Base-by-base conservation (phyloP, 2,797 vertebrate genomes). In the Gastrophryne carolinensis region DNA sequence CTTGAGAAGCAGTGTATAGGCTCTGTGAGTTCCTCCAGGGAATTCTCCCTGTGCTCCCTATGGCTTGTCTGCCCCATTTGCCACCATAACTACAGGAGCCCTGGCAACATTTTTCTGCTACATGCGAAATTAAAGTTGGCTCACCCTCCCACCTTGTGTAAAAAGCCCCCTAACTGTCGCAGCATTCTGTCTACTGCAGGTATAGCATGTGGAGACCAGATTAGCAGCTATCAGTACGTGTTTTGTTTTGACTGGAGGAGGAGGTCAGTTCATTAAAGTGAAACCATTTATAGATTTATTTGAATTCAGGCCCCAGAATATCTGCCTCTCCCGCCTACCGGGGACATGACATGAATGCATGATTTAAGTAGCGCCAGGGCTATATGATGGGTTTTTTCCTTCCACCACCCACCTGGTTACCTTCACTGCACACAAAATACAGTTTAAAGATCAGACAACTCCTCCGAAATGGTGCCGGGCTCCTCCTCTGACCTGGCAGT, bases 401-500 rank as follows among this genome's bases (percentile, higher is more conserved):
- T 54, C 58, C 60, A 41, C 57, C 65, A 26, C 47, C 44, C 37
- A n/a, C 32, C 41, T 26, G 8, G 1, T 58, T 35, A 32, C 35
- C 54, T 30, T 23, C 27, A 29, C n/a, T 34, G 23, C 23, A 32
- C 52, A 68, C 35, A 10, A 32, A 23, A n/a, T 5, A 11, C 29
- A n/a, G 34, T 73, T 84, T 94, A 96, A 76, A 87, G 87, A 76
- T 89, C 92, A 50, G 66, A 83, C 30, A 90, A 83, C 71, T 95
- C 93, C 24, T 81, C 84, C 1, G 88, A 88, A 50, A 92, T 88
- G 70, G 88, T 84, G 2, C 41, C 86, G 10, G 96, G 95, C 62
- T 95, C 93, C 83, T 97, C 94, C 0, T 89, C 91, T 0, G 96
- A 94, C 34, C 96, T 91, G 0, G 92, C 90, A 0, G 90, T 93